phyloP scores from a whole-genome alignment of 2,113 vertebrate genomes.

The Lonchura striata region DNA sequence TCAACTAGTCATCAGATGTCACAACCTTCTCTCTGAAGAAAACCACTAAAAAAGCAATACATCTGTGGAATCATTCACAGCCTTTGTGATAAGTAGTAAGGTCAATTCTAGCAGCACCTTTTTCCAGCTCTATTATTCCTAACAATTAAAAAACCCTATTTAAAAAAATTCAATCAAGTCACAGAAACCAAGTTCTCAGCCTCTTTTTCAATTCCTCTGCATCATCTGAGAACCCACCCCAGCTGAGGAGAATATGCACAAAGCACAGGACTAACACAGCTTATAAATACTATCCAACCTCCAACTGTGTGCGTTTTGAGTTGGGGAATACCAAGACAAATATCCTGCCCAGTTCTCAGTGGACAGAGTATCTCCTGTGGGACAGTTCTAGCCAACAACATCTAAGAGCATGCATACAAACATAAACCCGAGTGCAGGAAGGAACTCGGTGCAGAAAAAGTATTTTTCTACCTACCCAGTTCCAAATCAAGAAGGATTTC shows the following conservation, averaged over 20 bases:
- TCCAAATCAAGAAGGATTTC: not conserved
- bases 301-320: not conserved
- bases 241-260: not conserved
- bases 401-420: not conserved
- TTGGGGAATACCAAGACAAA: not conserved
- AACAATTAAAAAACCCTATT: not conserved
- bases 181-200: not conserved
- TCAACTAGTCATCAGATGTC: not conserved
- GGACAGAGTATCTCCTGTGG: not conserved
- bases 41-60: not conserved
- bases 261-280: not conserved
- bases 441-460: not conserved
- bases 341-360: not conserved
- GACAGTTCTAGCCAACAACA: not conserved
- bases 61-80: not conserved
- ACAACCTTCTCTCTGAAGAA: not conserved
- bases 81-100: not conserved
- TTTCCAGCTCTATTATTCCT: not conserved
- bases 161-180: not conserved
- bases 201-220: not conserved
- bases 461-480: not conserved
- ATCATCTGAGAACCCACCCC: not conserved
- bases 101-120: not conserved
- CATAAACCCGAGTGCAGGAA: not conserved
- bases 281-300: not conserved